Base-by-base conservation (phyloP, 2,113 vertebrate genomes). In the Aepyceros melampus region DNA sequence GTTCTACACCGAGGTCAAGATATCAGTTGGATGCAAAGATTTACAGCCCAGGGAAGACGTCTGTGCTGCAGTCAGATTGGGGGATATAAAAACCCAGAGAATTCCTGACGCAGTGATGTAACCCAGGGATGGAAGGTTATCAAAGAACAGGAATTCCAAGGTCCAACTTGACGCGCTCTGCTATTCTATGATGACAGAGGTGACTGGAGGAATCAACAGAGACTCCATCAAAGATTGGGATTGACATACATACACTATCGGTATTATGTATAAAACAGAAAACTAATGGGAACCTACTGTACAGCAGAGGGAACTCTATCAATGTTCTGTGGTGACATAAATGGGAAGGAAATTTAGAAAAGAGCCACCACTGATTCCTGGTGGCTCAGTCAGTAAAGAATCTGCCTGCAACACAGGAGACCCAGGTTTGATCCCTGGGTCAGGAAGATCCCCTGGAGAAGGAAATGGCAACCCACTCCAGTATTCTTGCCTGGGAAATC, bases 121-220 rank as follows among this genome's bases (percentile, higher is more conserved):
- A n/a, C 47, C 17, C 47, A 51, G 79, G 79, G 79, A 82, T 49
- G 47, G 79, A 82, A 82, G 79, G 17, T 79, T 51, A 82, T 21
- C 79, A 23, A 82, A 33, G 79, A 82, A 51, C 17, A 3, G 16
- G 45, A 81, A 31, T 11, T 33, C 45, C 16, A 51, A 47, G 9
- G 27, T 51, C 31, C 47, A n/a, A 31, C 47, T 33, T 82, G 29
- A 81, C 0, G 0, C 0, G 0, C 47, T 51, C 40, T n/a, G 31
- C 31, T 51, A 7, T 51, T 82, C 17, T 13, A 21, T 23, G 31
- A 51, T 51, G 31, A 82, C 31, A 7, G 10, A n/a, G 31, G 47
- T 33, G 31, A 51, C 79, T 51, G 47, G 10, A 51, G 79, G 16
- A 81, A 51, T 82, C 47, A 51, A 13, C 78, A 81, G 6, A 31